Base-by-base conservation (phyloP, 1,140 invertebrate genomes). In the Neodiprion pinetum region DNA sequence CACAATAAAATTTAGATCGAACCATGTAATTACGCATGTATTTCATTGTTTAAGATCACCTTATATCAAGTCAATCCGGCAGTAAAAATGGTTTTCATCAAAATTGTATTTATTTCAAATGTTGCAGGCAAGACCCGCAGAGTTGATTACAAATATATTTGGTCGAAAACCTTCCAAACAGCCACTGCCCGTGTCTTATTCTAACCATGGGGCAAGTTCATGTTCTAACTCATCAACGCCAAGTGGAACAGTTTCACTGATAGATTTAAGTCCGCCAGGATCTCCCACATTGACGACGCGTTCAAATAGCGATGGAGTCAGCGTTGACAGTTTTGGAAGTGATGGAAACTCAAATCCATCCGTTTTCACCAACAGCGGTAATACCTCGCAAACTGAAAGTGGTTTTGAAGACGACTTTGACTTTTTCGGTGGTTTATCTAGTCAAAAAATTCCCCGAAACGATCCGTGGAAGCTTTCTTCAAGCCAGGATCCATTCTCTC, bases 321-420 rank as follows among this genome's bases (percentile, higher is more conserved):
- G 93, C 82, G 90, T 94, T 2, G 92, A 94, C 78, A 94, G 93
- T 81, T 94, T 94, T 79, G 93, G 93, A 70, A 94, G 93, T 47
- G 93, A 94, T 82, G 90, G 91, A n/a, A 92, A 91, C 28, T 90
- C 90, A 7, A 92, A 91, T 73, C 91, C 91, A 8, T 89, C 89
- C 80, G 76, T 87, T 85, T 83, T 90, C 81, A 84, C 91, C 80
- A 88, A 84, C 77, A 91, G 91, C 76, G 91, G 92, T n/a, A 93
- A 92, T 80, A 91, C 92, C 9, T 94, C 92, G n/a, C 92, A 93
- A 80, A 91, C 92, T 70, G 93, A 94, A 83, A 94, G 93, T 87
- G 93, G 91, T 40, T 94, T 94, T 80, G 93, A 94, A 83, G 93
- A 95, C 86, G 93, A 95, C 81, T 94, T 94, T 83, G 92, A 93